Conservation (phyloP, 2,113 vertebrate genomes). For the Leptodactylus fuscus region DNA sequence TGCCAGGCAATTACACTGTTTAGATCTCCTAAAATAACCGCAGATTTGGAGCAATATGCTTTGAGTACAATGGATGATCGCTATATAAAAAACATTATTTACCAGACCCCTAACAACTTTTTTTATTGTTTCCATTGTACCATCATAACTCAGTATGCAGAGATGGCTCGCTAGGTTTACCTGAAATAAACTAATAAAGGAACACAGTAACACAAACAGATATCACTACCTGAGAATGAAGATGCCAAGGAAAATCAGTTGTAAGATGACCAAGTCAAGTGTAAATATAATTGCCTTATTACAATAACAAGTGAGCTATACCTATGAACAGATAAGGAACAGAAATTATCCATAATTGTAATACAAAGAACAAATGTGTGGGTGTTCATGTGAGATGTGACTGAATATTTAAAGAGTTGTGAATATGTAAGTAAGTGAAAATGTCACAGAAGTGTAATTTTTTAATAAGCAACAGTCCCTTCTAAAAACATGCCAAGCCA, state of each 20-base stretch:
- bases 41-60: no score
- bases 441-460: constrained; percentile 55
- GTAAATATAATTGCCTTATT: background rate
- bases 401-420: constrained; percentile 27
- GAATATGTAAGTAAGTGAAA: constrained; percentile 26
- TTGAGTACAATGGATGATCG: no score
- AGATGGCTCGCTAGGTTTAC: background rate
- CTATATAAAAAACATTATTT: no score
- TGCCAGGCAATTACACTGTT: no score
- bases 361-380: constrained; percentile 38
- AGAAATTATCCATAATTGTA: background rate
- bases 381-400: constrained; percentile 35
- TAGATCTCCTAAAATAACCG: no score
- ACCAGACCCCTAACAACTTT: no score
- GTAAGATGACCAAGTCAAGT: background rate
- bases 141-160: background rate
- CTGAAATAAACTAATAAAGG: background rate
- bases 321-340: background rate
- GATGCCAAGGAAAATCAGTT: background rate
- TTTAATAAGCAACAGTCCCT: constrained; percentile 51
- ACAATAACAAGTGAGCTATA: background rate
- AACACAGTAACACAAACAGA: background rate
- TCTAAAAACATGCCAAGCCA: constrained; percentile 36
- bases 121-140: no score
- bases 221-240: background rate